Evolutionary conservation across 2,888 invertebrate genomes (phyloP).

Genomic region (Vandiemenella viatica): DNA sequence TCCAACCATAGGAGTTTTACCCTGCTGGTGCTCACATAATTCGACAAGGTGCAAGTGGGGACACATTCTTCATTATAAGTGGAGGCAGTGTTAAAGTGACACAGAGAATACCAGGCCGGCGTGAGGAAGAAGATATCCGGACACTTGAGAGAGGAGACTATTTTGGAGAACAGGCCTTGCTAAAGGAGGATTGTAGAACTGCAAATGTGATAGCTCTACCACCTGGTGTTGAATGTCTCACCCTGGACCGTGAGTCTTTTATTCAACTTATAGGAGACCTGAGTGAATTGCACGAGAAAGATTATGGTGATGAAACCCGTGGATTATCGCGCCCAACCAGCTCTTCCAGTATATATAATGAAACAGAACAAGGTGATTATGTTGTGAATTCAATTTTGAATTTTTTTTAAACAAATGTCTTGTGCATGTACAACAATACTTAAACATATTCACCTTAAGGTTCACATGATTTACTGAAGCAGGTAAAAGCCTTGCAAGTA

Average conservation of each 20-base stretch:
- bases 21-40: slow-evolving; percentile 46
- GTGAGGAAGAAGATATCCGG: slow-evolving; percentile 40
- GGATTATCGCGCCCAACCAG: slow-evolving; percentile 29
- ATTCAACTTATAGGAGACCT: slow-evolving; percentile 61
- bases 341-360: slow-evolving; percentile 26
- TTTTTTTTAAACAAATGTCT: no score
- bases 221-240: slow-evolving; percentile 47
- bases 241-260: slow-evolving; percentile 51
- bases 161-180: slow-evolving; percentile 48
- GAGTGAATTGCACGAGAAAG: slow-evolving; percentile 54
- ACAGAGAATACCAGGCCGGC: slow-evolving; percentile 29
- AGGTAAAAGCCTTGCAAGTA: no score
- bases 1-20: slow-evolving; percentile 50
- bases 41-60: slow-evolving; percentile 46
- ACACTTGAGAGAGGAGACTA: slow-evolving; percentile 36
- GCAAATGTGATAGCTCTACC: slow-evolving; percentile 49
- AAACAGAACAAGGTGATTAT: slow-evolving; percentile 15
- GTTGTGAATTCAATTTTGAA: no score
- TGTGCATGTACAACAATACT: no score
- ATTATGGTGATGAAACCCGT: slow-evolving; percentile 51
- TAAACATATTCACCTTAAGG: no score
- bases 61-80: slow-evolving; percentile 49
- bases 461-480: no score
- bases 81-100: slow-evolving; percentile 41
- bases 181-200: slow-evolving; percentile 49